A percentile compares a stretch with the other conserved stretches of the same genome.
phyloP scores from a whole-genome alignment of 1,140 invertebrate genomes.

The Lanistes nyassanus region DNA sequence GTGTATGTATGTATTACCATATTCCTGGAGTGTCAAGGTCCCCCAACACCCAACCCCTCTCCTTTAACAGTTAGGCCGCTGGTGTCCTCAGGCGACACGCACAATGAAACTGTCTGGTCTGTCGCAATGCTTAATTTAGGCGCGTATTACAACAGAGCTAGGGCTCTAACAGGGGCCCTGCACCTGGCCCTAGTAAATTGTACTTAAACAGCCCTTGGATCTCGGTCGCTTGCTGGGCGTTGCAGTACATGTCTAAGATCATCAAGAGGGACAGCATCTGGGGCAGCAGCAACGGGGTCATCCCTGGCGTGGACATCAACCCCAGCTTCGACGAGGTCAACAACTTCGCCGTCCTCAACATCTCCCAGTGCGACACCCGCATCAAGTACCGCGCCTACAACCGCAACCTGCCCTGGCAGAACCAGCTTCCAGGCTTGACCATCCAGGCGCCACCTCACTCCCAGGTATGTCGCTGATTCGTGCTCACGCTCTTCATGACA shows the following conservation, averaged over 20 bases:
- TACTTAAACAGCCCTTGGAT: no score
- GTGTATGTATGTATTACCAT: no score
- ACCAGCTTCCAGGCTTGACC: neutral
- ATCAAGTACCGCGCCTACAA: slow-evolving; percentile 20
- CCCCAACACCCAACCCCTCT: no score
- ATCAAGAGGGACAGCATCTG: neutral
- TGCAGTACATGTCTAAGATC: neutral
- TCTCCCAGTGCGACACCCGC: slow-evolving; percentile 7
- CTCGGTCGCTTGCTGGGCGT: no score
- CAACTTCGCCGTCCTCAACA: slow-evolving; percentile 18
- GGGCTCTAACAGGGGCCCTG: no score
- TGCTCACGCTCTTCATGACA: neutral
- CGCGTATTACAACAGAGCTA: no score
- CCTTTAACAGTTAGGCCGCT: no score
- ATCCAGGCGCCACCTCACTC: slow-evolving; percentile 7
- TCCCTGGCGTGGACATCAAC: slow-evolving; percentile 9
- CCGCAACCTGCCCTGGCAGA: neutral
- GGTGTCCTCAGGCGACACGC: no score
- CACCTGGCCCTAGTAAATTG: no score
- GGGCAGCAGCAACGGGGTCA: slow-evolving; percentile 3
- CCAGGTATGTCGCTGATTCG: neutral
- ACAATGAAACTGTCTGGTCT: no score
- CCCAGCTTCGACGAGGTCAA: slow-evolving; percentile 5
- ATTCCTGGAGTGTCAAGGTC: no score
- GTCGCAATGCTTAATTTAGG: no score